phyloP scores from a whole-genome alignment of 1,140 invertebrate genomes.

The Achatina immaculata region DNA sequence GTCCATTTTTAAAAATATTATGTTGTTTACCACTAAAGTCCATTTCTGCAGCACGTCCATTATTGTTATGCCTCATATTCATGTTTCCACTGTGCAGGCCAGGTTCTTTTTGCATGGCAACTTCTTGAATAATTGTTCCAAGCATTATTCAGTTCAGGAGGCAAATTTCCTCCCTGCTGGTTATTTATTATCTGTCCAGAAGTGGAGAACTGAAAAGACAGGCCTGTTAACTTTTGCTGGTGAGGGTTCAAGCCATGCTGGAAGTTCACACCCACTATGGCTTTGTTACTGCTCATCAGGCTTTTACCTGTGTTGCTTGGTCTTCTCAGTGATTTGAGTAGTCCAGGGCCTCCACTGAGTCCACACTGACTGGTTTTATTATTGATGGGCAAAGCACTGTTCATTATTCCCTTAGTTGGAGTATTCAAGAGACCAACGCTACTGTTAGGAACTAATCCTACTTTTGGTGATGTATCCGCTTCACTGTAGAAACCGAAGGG shows the following conservation, averaged over 20 bases:
- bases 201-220: background rate
- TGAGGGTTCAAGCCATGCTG: conserved; percentile 15
- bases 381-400: background rate
- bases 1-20: background rate
- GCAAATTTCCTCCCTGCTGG: background rate
- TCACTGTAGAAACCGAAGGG: conserved; percentile 58
- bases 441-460: background rate
- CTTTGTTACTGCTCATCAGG: background rate
- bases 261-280: conserved; percentile 10
- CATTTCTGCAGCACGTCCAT: too few species aligned
- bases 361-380: background rate
- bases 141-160: conserved; percentile 49
- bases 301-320: background rate
- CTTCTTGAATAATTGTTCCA: conserved; percentile 38
- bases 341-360: background rate
- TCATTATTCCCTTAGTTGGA: conserved; percentile 10
- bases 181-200: background rate
- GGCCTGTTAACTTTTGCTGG: background rate
- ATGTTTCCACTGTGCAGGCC: conserved; percentile 31
- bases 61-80: conserved; percentile 13
- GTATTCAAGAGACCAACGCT: background rate
- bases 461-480: conserved; percentile 7
- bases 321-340: conserved; percentile 1
- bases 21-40: background rate
- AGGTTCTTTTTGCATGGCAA: conserved; percentile 31